Conservation (phyloP, 2,797 vertebrate species). For the Paguma larvata region DNA sequence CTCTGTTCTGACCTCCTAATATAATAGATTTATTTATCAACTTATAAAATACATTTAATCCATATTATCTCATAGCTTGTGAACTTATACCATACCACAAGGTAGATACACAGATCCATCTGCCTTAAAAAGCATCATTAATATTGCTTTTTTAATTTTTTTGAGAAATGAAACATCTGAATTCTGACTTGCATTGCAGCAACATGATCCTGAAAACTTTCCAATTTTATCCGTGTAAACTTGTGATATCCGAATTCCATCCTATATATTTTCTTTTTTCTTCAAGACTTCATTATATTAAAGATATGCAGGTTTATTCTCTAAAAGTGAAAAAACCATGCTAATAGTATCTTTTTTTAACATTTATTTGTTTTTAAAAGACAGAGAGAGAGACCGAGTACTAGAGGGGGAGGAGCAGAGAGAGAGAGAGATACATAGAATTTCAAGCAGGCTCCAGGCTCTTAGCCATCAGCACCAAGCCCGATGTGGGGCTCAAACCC, state of each 20-base stretch:
- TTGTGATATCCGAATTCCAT: conserved; percentile 58
- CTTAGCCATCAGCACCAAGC: too few species aligned
- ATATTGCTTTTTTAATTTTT: not conserved
- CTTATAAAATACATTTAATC: conserved; percentile 48
- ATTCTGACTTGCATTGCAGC: not conserved
- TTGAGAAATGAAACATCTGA: not conserved
- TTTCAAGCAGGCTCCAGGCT: too few species aligned
- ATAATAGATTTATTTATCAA: conserved; percentile 20
- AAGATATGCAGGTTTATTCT: conserved; percentile 68
- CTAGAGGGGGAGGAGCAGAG: too few species aligned
- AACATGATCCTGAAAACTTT: conserved; percentile 65
- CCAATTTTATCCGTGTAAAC: conserved; percentile 60
- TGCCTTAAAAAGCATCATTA: not conserved
- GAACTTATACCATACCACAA: conserved; percentile 37
- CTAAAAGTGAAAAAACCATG: conserved; percentile 66
- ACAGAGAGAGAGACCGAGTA: too few species aligned
- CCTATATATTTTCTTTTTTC: not conserved
- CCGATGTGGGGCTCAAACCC: too few species aligned
- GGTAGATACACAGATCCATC: not conserved
- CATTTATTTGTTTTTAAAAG: too few species aligned
- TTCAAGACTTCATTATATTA: conserved; percentile 72
- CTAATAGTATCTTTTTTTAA: conserved; percentile 68
- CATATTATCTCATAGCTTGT: conserved; percentile 20
- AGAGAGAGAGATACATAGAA: too few species aligned
- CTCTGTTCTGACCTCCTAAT: not conserved